Conservation (phyloP, 2,113 vertebrate species). For the Piprites chloris region DNA sequence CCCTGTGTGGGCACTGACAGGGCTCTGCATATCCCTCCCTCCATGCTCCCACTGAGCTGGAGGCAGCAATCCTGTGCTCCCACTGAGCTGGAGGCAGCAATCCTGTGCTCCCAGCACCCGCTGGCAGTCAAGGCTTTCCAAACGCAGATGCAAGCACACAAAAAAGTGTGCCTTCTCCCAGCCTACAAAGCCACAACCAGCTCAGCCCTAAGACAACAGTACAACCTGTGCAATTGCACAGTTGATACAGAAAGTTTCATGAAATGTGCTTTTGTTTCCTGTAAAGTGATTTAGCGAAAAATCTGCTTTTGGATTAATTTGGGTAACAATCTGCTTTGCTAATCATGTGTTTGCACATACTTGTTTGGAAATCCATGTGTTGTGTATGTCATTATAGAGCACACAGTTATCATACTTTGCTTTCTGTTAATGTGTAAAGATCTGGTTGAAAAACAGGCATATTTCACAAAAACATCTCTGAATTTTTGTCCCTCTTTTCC, state of each 20-base stretch:
- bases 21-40: not conserved
- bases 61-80: not conserved
- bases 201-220: not conserved
- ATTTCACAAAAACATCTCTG: not conserved
- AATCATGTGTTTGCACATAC: slow-evolving; percentile 47
- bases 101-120: not conserved
- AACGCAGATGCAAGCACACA: fast-evolving
- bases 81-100: not conserved
- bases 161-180: not conserved
- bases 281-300: slow-evolving; percentile 13
- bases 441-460: not conserved
- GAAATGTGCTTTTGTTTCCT: slow-evolving; percentile 14
- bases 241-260: not conserved
- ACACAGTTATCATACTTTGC: slow-evolving; percentile 17
- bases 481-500: not conserved
- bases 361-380: slow-evolving; percentile 46
- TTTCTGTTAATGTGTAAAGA: not conserved
- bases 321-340: slow-evolving; percentile 49
- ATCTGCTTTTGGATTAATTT: slow-evolving; percentile 46
- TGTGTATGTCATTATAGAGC: not conserved
- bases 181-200: not conserved
- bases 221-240: not conserved
- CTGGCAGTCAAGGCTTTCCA: not conserved
- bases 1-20: not conserved
- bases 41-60: not conserved